Evolutionary conservation across 2,888 invertebrate genomes (phyloP).

Genomic region (Thecophora atra): DNA sequence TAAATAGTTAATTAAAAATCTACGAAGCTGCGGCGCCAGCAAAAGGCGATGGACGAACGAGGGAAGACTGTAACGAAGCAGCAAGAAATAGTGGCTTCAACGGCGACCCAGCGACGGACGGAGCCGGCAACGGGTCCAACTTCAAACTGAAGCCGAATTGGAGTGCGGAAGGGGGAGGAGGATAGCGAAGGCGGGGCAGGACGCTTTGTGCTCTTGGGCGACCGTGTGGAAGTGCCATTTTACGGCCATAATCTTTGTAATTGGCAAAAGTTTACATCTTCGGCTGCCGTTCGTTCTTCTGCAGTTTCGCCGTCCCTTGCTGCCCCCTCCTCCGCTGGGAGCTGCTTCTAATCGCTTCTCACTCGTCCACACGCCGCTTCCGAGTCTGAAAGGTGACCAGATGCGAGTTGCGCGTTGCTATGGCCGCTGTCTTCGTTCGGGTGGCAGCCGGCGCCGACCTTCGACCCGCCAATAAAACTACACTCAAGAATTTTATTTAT

Average conservation of each 20-base stretch:
- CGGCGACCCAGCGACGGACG: too few relatives aligned
- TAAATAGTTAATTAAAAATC: too few relatives aligned
- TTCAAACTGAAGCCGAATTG: too few relatives aligned
- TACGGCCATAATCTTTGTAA: constrained; percentile 22
- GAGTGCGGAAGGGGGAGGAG: too few relatives aligned
- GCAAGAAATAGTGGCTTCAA: too few relatives aligned
- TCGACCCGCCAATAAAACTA: constrained; percentile 7
- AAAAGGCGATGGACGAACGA: too few relatives aligned
- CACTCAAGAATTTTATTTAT: background rate
- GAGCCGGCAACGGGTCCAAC: too few relatives aligned
- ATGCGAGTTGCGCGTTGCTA: background rate
- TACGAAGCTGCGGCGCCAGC: too few relatives aligned
- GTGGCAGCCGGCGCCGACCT: background rate
- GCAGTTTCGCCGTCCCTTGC: background rate
- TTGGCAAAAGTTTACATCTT: constrained; percentile 12
- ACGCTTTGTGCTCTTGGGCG: too few relatives aligned
- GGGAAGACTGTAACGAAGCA: too few relatives aligned
- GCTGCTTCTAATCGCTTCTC: background rate
- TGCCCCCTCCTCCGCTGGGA: background rate
- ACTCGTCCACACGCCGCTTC: too few relatives aligned
- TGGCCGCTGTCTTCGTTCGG: background rate
- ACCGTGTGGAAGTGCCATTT: constrained; percentile 38
- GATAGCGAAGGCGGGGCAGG: too few relatives aligned
- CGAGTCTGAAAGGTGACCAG: background rate
- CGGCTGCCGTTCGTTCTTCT: background rate